Conservation (phyloP, 2,797 vertebrate species). For the Phataginus tricuspis region DNA sequence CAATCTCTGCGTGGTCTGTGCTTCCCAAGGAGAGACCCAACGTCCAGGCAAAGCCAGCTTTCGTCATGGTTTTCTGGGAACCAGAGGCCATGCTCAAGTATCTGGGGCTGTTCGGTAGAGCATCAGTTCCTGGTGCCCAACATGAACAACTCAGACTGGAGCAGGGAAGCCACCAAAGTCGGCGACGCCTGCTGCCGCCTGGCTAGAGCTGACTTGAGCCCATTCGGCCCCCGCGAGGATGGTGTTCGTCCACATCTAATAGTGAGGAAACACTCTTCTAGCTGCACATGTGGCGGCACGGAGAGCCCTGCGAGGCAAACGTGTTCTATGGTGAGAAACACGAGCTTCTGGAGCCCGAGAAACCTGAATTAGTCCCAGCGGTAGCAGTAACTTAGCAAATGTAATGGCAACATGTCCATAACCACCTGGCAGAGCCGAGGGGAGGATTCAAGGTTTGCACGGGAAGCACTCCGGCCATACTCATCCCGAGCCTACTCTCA, state of each 20-base stretch:
- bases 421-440: background rate
- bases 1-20: background rate
- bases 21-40: background rate
- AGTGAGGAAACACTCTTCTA: background rate
- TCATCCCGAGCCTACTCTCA: background rate
- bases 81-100: background rate
- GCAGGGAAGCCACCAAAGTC: background rate
- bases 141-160: background rate
- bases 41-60: background rate
- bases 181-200: background rate
- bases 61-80: background rate
- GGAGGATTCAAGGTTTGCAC: background rate
- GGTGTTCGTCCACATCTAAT: background rate
- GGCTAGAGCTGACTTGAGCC: background rate
- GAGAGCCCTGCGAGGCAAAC: background rate
- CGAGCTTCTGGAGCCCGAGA: background rate
- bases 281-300: background rate
- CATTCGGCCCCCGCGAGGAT: background rate
- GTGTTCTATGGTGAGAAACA: background rate
- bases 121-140: background rate
- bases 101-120: background rate
- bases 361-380: background rate
- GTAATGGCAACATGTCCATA: background rate
- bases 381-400: background rate
- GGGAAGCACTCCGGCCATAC: fast-evolving